Evolutionary conservation across 2,797 vertebrate species (phyloP).

Genomic region (Spea hammondii): DNA sequence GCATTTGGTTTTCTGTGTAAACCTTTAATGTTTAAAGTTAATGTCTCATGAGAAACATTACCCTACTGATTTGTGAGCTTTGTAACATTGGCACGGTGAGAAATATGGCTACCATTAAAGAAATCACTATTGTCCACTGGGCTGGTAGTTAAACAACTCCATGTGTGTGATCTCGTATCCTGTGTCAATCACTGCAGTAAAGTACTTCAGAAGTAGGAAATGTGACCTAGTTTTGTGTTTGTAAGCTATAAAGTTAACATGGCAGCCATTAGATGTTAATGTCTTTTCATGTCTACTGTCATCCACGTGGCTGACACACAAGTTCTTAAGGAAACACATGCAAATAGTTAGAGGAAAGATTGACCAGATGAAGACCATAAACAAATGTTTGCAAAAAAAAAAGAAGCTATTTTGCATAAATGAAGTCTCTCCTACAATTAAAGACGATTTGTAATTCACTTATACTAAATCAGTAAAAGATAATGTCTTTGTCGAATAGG

Average conservation of each 20-base stretch:
- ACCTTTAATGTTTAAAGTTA: conserved; percentile 35
- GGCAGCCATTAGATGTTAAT: neutral
- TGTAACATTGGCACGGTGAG: conserved; percentile 26
- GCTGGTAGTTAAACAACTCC: conserved; percentile 4
- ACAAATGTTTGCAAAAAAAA: too few species aligned
- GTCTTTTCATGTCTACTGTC: neutral
- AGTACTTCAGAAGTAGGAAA: neutral
- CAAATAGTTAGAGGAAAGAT: neutral
- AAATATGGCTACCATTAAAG: conserved; percentile 30
- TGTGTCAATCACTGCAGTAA: neutral
- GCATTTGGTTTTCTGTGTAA: conserved; percentile 18
- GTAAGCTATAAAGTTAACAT: neutral
- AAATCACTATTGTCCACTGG: neutral
- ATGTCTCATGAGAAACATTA: conserved; percentile 24
- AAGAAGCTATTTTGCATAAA: too few species aligned
- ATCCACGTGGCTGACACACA: neutral
- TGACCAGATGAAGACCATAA: neutral
- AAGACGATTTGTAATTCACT: too few species aligned
- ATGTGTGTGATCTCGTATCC: conserved; percentile 15
- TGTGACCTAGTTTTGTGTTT: neutral
- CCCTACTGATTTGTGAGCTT: conserved; percentile 9
- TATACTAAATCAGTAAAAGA: too few species aligned
- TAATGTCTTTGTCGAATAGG: too few species aligned
- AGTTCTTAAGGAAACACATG: neutral
- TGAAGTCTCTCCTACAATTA: too few species aligned